Conservation (phyloP, 2,888 invertebrate genomes). For the Sesia apiformis region DNA sequence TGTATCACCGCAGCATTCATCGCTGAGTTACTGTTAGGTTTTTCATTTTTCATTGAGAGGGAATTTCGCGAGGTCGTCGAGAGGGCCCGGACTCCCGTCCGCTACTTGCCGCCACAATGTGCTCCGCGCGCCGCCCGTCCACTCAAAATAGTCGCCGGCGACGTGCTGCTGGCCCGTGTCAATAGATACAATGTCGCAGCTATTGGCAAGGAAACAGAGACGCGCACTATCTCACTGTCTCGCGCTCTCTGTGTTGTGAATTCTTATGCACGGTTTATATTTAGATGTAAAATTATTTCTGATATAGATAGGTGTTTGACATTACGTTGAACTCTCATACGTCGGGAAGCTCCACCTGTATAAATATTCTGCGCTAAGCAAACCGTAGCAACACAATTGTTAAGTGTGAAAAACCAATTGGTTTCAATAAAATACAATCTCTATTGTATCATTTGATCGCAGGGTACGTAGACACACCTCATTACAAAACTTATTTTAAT, state of each 20-base stretch:
- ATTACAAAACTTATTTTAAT: too few species aligned
- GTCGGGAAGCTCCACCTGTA: constrained; percentile 69
- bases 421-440: too few species aligned
- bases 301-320: constrained; percentile 74
- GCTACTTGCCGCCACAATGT: neutral
- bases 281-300: constrained; percentile 71
- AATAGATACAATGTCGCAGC: constrained; percentile 71
- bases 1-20: constrained; percentile 17
- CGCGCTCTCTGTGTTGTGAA: constrained; percentile 71
- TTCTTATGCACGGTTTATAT: constrained; percentile 72
- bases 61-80: neutral
- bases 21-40: constrained; percentile 27
- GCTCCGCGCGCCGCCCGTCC: constrained; percentile 38
- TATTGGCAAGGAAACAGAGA: constrained; percentile 71
- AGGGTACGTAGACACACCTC: too few species aligned
- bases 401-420: constrained; percentile 21
- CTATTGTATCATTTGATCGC: too few species aligned
- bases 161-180: constrained; percentile 56
- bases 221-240: constrained; percentile 73
- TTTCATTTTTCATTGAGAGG: constrained; percentile 37
- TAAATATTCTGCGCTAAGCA: constrained; percentile 39
- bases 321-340: constrained; percentile 74
- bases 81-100: constrained; percentile 15
- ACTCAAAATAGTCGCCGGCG: constrained; percentile 54
- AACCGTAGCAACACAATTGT: constrained; percentile 12